phyloP scores from a whole-genome alignment of 2,888 invertebrate species.

The Amblyjoppa fuscipennis region DNA sequence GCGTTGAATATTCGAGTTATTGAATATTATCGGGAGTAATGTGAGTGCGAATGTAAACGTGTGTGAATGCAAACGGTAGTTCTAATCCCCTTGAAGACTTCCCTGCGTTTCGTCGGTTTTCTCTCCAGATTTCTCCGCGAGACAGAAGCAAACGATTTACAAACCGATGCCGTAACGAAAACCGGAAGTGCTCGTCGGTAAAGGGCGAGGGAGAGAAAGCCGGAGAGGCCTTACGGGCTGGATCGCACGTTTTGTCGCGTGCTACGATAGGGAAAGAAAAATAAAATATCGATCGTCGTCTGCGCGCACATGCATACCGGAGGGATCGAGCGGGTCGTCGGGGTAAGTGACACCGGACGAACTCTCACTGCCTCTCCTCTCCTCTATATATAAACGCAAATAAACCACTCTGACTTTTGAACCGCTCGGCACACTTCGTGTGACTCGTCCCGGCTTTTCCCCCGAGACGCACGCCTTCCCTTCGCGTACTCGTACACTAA shows the following conservation, averaged over 20 bases:
- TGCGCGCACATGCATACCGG: constrained; percentile 70
- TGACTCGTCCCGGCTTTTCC: constrained; percentile 51
- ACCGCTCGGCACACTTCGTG: constrained; percentile 67
- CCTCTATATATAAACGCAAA: constrained; percentile 84
- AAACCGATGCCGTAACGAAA: constrained; percentile 17
- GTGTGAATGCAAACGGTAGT: too few relatives aligned
- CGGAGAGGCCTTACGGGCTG: not conserved
- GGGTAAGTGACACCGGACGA: constrained; percentile 84
- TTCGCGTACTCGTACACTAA: not conserved
- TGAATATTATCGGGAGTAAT: not conserved
- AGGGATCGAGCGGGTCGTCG: constrained; percentile 58
- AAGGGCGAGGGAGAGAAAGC: constrained; percentile 5
- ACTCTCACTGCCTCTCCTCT: constrained; percentile 74
- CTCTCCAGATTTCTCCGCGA: not conserved
- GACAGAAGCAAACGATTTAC: not conserved
- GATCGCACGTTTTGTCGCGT: constrained; percentile 44
- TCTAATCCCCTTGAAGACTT: too few relatives aligned
- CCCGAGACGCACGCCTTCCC: not conserved
- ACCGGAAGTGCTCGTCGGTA: constrained; percentile 24
- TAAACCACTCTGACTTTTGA: constrained; percentile 83
- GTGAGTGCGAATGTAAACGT: not conserved
- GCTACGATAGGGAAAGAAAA: constrained; percentile 49
- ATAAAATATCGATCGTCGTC: constrained; percentile 42
- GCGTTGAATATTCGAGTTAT: not conserved
- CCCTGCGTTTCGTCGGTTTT: not conserved